A percentile compares a stretch with the other conserved stretches of the same genome.
phyloP scores from a whole-genome alignment of 1,140 invertebrate genomes.

The Bombyx mandarina region DNA sequence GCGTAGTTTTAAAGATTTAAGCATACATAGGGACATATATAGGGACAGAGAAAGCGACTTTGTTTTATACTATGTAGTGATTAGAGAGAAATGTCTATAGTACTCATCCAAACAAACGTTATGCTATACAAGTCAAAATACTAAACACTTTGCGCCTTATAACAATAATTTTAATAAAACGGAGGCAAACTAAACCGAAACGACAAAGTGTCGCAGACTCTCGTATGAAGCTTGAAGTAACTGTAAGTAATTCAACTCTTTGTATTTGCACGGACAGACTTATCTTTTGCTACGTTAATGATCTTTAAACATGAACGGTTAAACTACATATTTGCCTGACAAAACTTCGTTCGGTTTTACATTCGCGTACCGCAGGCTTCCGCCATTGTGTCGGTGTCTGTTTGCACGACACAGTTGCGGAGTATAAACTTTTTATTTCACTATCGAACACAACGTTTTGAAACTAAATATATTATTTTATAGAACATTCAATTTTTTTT shows the following conservation, averaged over 20 bases:
- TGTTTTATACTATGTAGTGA: no score
- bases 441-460: slow-evolving; percentile 4
- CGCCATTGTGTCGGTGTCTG: slow-evolving; percentile 20
- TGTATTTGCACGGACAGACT: slow-evolving; percentile 8
- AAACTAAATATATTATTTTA: no score
- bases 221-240: neutral
- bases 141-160: no score
- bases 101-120: no score
- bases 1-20: no score
- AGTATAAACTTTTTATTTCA: slow-evolving; percentile 12
- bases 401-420: slow-evolving; percentile 16
- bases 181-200: neutral
- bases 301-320: slow-evolving; percentile 8
- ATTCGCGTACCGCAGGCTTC: slow-evolving; percentile 25
- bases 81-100: no score
- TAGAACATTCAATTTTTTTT: no score
- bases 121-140: no score
- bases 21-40: no score
- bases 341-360: neutral
- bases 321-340: slow-evolving; percentile 11
- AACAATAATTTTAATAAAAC: neutral
- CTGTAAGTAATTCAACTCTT: slow-evolving; percentile 20
- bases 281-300: slow-evolving; percentile 7
- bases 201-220: neutral
- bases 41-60: no score